Evolutionary conservation across 2,888 invertebrate species (phyloP).

Genomic region (Tenthredo livida): DNA sequence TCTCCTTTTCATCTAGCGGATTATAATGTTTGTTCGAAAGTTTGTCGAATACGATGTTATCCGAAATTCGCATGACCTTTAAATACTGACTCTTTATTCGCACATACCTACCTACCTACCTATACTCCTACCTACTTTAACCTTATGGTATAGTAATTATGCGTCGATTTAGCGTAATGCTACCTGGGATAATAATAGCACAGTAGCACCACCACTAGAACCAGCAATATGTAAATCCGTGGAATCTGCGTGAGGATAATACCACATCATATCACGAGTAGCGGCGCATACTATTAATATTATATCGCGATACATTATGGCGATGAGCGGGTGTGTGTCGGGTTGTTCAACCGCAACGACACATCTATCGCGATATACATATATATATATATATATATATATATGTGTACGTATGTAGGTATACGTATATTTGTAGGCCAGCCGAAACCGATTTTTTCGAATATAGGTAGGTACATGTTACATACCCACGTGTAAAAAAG

Average conservation of each 20-base stretch:
- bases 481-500: too few species aligned
- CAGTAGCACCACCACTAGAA: constrained; percentile 62
- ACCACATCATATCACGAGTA: constrained; percentile 75
- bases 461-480: too few species aligned
- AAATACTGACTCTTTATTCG: background rate
- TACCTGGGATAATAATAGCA: constrained; percentile 27
- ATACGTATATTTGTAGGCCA: background rate
- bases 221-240: constrained; percentile 75
- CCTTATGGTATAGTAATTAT: constrained; percentile 18
- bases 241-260: constrained; percentile 77
- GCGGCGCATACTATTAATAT: constrained; percentile 74
- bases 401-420: background rate
- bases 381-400: background rate
- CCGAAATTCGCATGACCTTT: background rate
- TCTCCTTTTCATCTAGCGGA: too few species aligned
- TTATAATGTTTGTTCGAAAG: background rate
- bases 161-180: constrained; percentile 23
- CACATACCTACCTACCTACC: background rate
- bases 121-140: background rate
- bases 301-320: constrained; percentile 45
- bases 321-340: constrained; percentile 21
- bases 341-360: constrained; percentile 19
- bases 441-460: background rate
- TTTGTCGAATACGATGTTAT: background rate
- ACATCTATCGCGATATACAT: background rate